Percentiles rank a stretch among this genome's conserved stretches.
phyloP scores from a whole-genome alignment of 2,888 invertebrate species.

The Ommatoiulus sabulosus region DNA sequence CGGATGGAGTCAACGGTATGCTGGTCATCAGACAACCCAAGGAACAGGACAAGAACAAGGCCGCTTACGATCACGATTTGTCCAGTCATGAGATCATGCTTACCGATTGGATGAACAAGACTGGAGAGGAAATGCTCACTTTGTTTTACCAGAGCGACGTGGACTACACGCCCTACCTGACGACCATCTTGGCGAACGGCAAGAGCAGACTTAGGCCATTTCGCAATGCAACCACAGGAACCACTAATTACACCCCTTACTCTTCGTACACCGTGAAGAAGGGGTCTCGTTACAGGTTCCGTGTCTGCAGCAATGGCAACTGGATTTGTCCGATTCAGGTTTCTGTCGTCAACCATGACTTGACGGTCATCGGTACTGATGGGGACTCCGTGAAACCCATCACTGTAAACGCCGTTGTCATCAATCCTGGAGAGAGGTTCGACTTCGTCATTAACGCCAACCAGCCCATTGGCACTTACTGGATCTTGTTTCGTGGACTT shows the following conservation, averaged over 20 bases:
- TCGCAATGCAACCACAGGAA: slow-evolving; percentile 64
- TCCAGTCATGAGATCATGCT: slow-evolving; percentile 88
- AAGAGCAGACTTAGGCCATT: slow-evolving; percentile 75
- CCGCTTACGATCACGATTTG: slow-evolving; percentile 88
- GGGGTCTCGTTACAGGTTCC: slow-evolving; percentile 82
- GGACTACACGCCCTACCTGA: slow-evolving; percentile 63
- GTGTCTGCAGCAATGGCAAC: slow-evolving; percentile 86
- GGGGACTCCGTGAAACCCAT: slow-evolving; percentile 82
- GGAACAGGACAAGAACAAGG: slow-evolving; percentile 85
- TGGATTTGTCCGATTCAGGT: slow-evolving; percentile 88
- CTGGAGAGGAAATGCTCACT: slow-evolving; percentile 74
- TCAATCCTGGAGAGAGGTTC: slow-evolving; percentile 89
- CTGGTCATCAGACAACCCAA: slow-evolving; percentile 86
- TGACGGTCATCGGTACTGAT: slow-evolving; percentile 82
- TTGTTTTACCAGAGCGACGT: slow-evolving; percentile 86
- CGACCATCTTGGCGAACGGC: slow-evolving; percentile 81
- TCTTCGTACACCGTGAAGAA: slow-evolving; percentile 64
- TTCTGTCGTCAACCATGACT: slow-evolving; percentile 84
- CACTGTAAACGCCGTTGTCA: slow-evolving; percentile 77
- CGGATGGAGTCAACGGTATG: slow-evolving; percentile 88
- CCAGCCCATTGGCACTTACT: slow-evolving; percentile 82
- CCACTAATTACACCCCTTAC: slow-evolving; percentile 45
- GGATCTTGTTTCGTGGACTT: slow-evolving; percentile 86
- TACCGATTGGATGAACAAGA: slow-evolving; percentile 84
- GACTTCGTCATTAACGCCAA: slow-evolving; percentile 85